These are phyloP conservation scores for Elgonia sp. DNA, from an alignment of 2,888 invertebrate species.

Conservation along the genomic window DNA sequence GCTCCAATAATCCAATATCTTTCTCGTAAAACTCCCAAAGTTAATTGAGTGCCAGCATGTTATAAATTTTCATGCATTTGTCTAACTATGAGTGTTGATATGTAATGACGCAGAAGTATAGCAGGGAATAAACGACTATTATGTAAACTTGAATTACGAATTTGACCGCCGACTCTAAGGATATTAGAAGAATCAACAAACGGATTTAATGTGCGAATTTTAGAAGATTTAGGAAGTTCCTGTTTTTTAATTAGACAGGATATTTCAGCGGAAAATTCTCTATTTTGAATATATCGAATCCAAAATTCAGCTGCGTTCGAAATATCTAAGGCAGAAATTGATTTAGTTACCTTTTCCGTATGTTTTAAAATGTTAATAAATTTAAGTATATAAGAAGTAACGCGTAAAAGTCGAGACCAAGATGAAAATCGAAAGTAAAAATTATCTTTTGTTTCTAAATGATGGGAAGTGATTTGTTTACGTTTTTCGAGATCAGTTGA, in stretches of 20 bases:
- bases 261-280: constrained; percentile 15
- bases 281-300: constrained; percentile 14
- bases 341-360: not conserved
- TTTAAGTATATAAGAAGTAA: not conserved
- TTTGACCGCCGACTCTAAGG: constrained; percentile 23
- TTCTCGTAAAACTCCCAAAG: too few species aligned
- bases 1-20: too few species aligned
- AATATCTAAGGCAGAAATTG: not conserved
- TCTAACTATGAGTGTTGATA: constrained; percentile 22
- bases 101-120: constrained; percentile 28
- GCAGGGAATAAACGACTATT: constrained; percentile 24
- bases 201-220: constrained; percentile 9
- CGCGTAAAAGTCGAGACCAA: constrained; percentile 13
- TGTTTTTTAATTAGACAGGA: not conserved
- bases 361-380: constrained; percentile 2
- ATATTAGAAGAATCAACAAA: constrained; percentile 35
- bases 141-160: constrained; percentile 32
- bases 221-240: not conserved
- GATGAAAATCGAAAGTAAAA: constrained; percentile 3
- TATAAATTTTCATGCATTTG: constrained; percentile 45
- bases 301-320: constrained; percentile 11
- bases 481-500: not conserved
- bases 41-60: constrained; percentile 23
- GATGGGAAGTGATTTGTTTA: not conserved
- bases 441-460: not conserved